A percentile compares a stretch with the other conserved stretches of the same genome.
Evolutionary conservation across 1,140 invertebrate species (phyloP).

Genomic region (Phymastichus coffea): DNA sequence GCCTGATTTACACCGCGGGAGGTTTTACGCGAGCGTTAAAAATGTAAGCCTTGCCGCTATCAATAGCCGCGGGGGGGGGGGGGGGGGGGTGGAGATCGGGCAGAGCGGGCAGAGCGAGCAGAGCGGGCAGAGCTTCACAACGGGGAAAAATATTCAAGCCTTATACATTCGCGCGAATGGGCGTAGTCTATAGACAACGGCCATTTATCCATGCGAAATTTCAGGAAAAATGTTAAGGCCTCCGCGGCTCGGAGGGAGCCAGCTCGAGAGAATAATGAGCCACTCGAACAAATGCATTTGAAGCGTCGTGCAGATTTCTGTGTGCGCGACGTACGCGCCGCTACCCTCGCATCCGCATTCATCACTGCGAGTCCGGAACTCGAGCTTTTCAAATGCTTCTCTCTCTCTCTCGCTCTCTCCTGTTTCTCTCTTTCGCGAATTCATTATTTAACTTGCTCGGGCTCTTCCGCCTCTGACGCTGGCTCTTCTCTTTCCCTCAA

Average conservation of each 20-base stretch:
- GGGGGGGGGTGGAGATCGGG: no score
- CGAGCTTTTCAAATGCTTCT: constrained; percentile 32
- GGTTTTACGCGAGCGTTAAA: no score
- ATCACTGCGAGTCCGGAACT: constrained; percentile 10
- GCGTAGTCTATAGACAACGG: neutral
- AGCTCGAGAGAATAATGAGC: constrained; percentile 7
- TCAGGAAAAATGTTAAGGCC: neutral
- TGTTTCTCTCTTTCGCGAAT: constrained; percentile 36
- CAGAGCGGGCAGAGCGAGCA: no score
- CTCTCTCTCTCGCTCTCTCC: constrained; percentile 44
- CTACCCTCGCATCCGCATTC: constrained; percentile 9
- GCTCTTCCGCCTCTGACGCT: neutral
- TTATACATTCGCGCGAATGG: no score
- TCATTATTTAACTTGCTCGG: constrained; percentile 15
- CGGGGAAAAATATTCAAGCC: no score
- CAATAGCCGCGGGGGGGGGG: no score
- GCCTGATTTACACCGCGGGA: no score
- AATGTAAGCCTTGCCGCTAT: no score
- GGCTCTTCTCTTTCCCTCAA: constrained; percentile 44
- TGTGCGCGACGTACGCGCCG: constrained; percentile 27
- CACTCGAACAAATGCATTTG: constrained; percentile 14
- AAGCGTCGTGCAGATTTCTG: neutral
- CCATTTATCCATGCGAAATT: constrained; percentile 1
- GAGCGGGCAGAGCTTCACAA: no score
- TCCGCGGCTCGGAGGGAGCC: neutral